A percentile compares a stretch with the other conserved stretches of the same genome.
Conservation (phyloP, 2,797 vertebrate genomes). For the Lepidocolaptes lacrymiger region DNA sequence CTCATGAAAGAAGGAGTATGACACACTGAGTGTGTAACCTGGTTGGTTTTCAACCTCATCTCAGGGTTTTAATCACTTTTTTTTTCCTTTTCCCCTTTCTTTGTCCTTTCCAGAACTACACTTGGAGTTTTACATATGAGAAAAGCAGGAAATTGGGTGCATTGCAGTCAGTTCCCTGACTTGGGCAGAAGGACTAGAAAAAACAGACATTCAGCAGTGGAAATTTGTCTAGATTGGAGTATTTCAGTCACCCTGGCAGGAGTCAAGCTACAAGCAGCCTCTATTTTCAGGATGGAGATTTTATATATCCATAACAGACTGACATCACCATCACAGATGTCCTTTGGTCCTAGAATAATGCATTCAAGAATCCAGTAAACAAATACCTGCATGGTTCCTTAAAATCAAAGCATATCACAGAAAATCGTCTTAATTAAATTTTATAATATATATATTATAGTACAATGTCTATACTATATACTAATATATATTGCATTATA, state of each 20-base stretch:
- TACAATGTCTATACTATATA: not conserved
- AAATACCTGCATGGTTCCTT: not conserved
- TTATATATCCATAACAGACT: not conserved
- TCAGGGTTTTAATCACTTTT: not conserved
- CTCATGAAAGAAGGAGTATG: not conserved
- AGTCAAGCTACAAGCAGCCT: not conserved
- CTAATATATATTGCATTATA: too few species aligned
- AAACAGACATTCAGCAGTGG: accelerated
- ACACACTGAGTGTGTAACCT: not conserved
- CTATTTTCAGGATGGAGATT: not conserved
- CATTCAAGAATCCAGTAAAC: not conserved
- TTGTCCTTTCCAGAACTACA: not conserved
- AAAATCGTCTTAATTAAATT: not conserved
- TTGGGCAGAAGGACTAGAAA: not conserved
- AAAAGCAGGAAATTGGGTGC: not conserved
- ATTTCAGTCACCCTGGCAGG: not conserved
- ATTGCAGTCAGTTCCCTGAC: not conserved
- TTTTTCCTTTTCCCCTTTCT: not conserved
- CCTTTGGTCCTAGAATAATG: not conserved
- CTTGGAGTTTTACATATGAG: not conserved
- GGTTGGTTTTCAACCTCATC: not conserved
- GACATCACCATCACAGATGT: not conserved
- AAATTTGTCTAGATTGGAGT: not conserved
- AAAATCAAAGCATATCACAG: not conserved
- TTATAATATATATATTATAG: not conserved